Base-by-base conservation (phyloP, 2,797 vertebrate species). In the Microhierax caerulescens region DNA sequence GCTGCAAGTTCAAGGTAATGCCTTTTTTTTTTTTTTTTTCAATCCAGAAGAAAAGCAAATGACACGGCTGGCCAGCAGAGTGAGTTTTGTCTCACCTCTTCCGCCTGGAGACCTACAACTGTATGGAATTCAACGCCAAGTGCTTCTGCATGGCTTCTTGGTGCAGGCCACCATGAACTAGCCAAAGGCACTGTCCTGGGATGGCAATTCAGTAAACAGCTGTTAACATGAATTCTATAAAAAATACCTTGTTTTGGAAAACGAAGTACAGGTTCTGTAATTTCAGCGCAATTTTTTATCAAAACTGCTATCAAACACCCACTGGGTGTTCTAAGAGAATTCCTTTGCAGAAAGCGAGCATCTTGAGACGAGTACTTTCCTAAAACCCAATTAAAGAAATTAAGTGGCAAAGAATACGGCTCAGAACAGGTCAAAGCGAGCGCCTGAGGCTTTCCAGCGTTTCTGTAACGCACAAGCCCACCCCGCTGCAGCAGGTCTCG, bases 401-500 rank as follows among this genome's bases (percentile, higher is more conserved):
- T 6, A 63, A 13, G 5, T 1, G 37, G 53, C 32, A 51, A 36
- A 57, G 23, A n/a, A 11, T 2, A 15, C 0, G 10, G 13, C 11
- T 68, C 27, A 19, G 53, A 30, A 22, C 0, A 4, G 16, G 11
- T 19, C 23, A 18, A 43, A 27, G 15, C 18, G 39, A 7, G 10
- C 30, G 2, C 13, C 27, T 27, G 0, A 56, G 28, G 9, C 3
- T 27, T 7, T 15, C 36, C 10, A 4, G 0, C 3, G 16, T 11
- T 75, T 12, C 56, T 10, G 1, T 32, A 28, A 57, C 16, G n/a
- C n/a, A 28, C 7, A 48, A 16, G 8, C 7, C 19, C 37, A 1
- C 0, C 13, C 13, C 27, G 3, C 1, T 1, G 9, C 36, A 17
- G 43, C 23, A 4, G 13, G 8, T 9, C 70, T 3, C 0, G 30